Evolutionary conservation across 2,888 invertebrate species (phyloP).

Genomic region (Petrophora chlorosata): DNA sequence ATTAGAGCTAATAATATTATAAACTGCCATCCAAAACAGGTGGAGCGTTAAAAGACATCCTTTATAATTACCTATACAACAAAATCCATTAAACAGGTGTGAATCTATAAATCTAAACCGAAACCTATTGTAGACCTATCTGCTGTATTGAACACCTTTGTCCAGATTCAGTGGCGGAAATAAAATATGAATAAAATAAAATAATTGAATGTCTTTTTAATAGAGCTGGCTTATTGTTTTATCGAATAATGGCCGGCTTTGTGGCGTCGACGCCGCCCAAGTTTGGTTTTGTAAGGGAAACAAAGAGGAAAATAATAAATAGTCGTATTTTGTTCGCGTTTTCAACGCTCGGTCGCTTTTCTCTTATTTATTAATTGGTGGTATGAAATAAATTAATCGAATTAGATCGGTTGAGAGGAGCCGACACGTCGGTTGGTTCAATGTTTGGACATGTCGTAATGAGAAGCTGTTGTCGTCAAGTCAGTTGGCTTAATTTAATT

Average conservation of each 20-base stretch:
- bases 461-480: conserved; percentile 54
- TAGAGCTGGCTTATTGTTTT: conserved; percentile 81
- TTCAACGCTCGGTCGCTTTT: conserved; percentile 75
- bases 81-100: conserved; percentile 22
- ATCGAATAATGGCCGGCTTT: conserved; percentile 72
- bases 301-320: conserved; percentile 81
- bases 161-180: conserved; percentile 64
- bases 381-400: conserved; percentile 79
- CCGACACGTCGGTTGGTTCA: conserved; percentile 68
- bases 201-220: conserved; percentile 83
- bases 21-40: too few relatives aligned
- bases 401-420: conserved; percentile 72
- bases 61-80: not conserved
- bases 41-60: too few relatives aligned
- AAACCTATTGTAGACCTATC: conserved; percentile 21
- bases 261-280: conserved; percentile 70
- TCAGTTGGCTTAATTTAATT: conserved; percentile 56
- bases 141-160: conserved; percentile 69
- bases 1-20: too few relatives aligned
- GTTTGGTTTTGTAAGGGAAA: conserved; percentile 59
- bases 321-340: conserved; percentile 76
- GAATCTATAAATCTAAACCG: conserved; percentile 31
- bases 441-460: conserved; percentile 69
- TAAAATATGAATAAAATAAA: conserved; percentile 82
- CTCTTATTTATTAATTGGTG: conserved; percentile 77